Percentiles rank a stretch among this genome's conserved stretches.
phyloP scores from a whole-genome alignment of 1,140 invertebrate species.

The Ladona fulva region DNA sequence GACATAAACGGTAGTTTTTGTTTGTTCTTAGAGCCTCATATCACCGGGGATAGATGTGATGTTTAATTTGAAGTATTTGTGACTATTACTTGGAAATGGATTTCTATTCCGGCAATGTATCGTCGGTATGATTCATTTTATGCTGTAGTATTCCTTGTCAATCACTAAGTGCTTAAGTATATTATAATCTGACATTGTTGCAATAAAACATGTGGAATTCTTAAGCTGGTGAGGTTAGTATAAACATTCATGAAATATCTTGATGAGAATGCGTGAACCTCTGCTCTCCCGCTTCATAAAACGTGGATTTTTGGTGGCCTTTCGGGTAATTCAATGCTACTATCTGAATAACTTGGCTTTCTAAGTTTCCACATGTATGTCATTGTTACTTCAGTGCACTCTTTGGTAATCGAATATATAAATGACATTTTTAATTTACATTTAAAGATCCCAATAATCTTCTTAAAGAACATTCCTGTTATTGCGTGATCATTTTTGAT shows the following conservation, averaged over 20 bases:
- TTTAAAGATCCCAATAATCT: too few species aligned
- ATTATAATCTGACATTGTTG: slow-evolving; percentile 4
- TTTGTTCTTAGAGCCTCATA: slow-evolving; percentile 5
- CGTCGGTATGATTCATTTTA: slow-evolving; percentile 5
- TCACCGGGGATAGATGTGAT: slow-evolving; percentile 3
- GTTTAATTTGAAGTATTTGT: background rate
- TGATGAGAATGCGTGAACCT: background rate
- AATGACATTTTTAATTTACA: too few species aligned
- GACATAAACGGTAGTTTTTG: background rate
- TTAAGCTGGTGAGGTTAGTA: slow-evolving; percentile 2
- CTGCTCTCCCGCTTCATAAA: background rate
- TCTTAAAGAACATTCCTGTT: too few species aligned
- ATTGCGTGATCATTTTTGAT: too few species aligned
- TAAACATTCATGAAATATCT: background rate
- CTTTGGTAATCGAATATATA: too few species aligned
- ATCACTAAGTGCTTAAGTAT: slow-evolving; percentile 7
- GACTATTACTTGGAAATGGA: background rate
- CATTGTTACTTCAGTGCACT: too few species aligned
- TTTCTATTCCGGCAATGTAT: background rate
- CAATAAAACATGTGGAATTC: slow-evolving; percentile 10
- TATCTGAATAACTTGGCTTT: background rate
- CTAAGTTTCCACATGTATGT: background rate
- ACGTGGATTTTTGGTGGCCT: background rate
- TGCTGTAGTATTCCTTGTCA: slow-evolving; percentile 5
- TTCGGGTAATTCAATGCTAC: background rate